phyloP scores from a whole-genome alignment of 2,797 vertebrate species.

The Lagodon rhomboides region DNA sequence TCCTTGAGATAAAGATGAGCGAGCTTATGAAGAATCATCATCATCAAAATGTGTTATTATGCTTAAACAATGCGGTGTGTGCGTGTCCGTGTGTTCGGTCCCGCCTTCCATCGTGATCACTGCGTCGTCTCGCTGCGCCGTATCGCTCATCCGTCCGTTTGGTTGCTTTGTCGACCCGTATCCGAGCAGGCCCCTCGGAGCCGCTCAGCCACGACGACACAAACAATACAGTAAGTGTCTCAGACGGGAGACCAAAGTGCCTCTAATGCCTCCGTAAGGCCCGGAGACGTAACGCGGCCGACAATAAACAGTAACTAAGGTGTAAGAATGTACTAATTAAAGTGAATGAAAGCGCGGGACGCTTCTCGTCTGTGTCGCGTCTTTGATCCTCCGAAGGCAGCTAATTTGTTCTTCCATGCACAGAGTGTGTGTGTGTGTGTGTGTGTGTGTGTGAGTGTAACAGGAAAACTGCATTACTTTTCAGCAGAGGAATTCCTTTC shows the following conservation, averaged over 20 bases:
- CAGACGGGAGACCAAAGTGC: constrained; percentile 39
- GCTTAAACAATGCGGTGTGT: constrained; percentile 2
- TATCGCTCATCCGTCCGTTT: constrained; percentile 36
- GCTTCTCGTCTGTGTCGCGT: background rate
- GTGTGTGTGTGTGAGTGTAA: background rate
- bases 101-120: constrained; percentile 21
- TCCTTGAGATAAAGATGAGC: too few species aligned
- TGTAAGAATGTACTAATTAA: constrained; percentile 60
- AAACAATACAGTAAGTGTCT: constrained; percentile 48
- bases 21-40: constrained; percentile 11
- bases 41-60: constrained; percentile 4
- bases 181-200: constrained; percentile 5
- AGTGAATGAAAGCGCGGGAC: constrained; percentile 41
- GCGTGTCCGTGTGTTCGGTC: constrained; percentile 24
- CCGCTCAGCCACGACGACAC: constrained; percentile 27
- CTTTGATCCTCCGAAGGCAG: constrained; percentile 35
- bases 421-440: background rate
- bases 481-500: background rate
- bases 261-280: constrained; percentile 33
- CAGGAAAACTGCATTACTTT: background rate
- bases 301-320: constrained; percentile 51
- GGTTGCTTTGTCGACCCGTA: constrained; percentile 48
- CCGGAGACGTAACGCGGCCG: constrained; percentile 27
- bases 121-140: constrained; percentile 15
- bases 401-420: constrained; percentile 22